Evolutionary conservation across 2,797 vertebrate genomes (phyloP).

Genomic region (Mycteria americana): DNA sequence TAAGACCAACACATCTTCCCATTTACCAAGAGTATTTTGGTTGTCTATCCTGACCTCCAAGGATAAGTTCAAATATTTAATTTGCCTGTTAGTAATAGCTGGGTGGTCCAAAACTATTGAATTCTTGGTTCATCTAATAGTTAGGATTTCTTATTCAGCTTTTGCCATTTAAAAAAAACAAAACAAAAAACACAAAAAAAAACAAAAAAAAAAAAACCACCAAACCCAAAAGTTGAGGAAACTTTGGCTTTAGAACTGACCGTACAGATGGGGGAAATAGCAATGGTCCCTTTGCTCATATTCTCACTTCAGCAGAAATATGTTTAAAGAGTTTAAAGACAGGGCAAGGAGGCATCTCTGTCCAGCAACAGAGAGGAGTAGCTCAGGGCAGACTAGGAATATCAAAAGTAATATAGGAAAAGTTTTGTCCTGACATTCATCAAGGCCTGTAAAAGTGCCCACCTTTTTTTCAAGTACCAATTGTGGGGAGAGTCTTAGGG

Average conservation of each 20-base stretch:
- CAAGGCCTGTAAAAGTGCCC: background rate
- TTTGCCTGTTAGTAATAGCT: background rate
- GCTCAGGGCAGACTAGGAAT: background rate
- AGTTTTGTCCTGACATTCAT: background rate
- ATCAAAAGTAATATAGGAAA: background rate
- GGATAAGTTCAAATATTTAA: background rate
- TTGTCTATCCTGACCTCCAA: background rate
- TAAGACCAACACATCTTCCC: background rate
- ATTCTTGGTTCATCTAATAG: background rate
- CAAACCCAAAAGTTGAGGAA: background rate
- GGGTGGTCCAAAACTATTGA: background rate
- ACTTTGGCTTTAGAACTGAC: background rate
- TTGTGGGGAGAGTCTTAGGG: background rate
- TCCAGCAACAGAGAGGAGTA: background rate
- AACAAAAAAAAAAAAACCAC: no score
- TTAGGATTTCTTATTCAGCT: background rate
- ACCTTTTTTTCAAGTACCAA: background rate
- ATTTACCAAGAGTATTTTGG: background rate
- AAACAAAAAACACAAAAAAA: no score
- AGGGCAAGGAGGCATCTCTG: background rate
- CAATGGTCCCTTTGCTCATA: background rate
- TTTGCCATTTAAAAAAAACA: background rate
- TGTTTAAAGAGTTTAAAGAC: background rate
- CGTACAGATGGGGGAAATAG: background rate
- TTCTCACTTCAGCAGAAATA: background rate